Conservation (phyloP, 2,888 invertebrate genomes). For the Hoplodrina ambigua region DNA sequence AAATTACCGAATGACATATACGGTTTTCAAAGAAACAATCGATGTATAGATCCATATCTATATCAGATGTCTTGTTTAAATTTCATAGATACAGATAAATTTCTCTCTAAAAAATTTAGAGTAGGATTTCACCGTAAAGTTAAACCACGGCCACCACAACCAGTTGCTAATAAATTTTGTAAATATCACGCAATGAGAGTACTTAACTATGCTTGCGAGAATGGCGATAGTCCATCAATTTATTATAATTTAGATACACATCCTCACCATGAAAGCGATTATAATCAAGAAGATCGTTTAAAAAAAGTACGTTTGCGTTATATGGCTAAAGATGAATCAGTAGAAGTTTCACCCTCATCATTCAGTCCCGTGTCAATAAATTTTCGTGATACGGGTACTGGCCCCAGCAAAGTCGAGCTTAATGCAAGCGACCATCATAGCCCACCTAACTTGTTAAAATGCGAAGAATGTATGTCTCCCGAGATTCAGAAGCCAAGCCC, state of each 20-base stretch:
- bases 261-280: not conserved
- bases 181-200: conserved; percentile 46
- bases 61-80: conserved; percentile 42
- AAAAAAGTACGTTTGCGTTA: not conserved
- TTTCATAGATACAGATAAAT: conserved; percentile 37
- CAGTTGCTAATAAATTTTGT: conserved; percentile 1
- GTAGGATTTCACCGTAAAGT: conserved; percentile 25
- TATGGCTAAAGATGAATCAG: conserved; percentile 41
- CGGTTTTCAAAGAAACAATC: conserved; percentile 58
- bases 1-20: conserved; percentile 55
- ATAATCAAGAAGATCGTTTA: not conserved
- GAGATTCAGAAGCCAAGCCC: not conserved
- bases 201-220: conserved; percentile 12
- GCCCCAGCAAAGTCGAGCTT: conserved; percentile 15
- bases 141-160: conserved; percentile 4
- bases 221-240: not conserved
- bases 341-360: conserved; percentile 50
- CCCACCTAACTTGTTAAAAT: not conserved
- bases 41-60: conserved; percentile 31
- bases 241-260: conserved; percentile 34
- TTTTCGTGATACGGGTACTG: conserved; percentile 38
- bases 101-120: conserved; percentile 41
- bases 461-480: not conserved
- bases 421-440: not conserved
- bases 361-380: conserved; percentile 20